phyloP scores from a whole-genome alignment of 1,140 invertebrate genomes.

The Drosophila erecta region DNA sequence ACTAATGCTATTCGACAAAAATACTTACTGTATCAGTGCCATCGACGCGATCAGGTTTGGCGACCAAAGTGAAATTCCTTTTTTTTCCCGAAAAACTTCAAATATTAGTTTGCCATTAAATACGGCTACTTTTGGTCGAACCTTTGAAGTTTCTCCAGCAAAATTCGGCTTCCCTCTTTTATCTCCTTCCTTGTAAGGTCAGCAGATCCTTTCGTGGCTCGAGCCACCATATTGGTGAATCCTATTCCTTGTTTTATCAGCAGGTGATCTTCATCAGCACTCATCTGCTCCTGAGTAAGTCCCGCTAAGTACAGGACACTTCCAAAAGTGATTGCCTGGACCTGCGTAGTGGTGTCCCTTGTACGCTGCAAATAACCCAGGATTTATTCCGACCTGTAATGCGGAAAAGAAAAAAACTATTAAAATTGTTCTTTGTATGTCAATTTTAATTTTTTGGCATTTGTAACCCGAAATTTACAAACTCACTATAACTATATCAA shows the following conservation, averaged over 20 bases:
- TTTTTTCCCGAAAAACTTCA: conserved; percentile 98
- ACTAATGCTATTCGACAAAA: neutral
- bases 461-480: conserved; percentile 85
- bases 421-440: neutral
- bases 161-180: conserved; percentile 96
- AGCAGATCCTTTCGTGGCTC: conserved; percentile 97
- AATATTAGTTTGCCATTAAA: conserved; percentile 99
- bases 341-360: conserved; percentile 99
- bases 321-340: conserved; percentile 99
- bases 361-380: conserved; percentile 97
- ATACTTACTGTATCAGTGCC: conserved; percentile 95
- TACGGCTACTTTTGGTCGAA: conserved; percentile 98
- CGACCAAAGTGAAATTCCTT: conserved; percentile 98
- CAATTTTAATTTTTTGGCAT: neutral
- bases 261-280: conserved; percentile 97
- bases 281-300: conserved; percentile 97
- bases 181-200: conserved; percentile 98
- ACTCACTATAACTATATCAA: conserved; percentile 99
- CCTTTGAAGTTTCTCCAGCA: conserved; percentile 95
- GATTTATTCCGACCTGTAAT: conserved; percentile 97
- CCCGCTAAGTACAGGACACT: conserved; percentile 97
- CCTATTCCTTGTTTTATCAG: conserved; percentile 97
- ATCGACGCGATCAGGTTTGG: conserved; percentile 95
- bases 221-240: conserved; percentile 98
- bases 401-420: neutral